A percentile compares a stretch with the other conserved stretches of the same genome.
Conservation (phyloP, 2,113 vertebrate species). For the Erythrocebus patas region DNA sequence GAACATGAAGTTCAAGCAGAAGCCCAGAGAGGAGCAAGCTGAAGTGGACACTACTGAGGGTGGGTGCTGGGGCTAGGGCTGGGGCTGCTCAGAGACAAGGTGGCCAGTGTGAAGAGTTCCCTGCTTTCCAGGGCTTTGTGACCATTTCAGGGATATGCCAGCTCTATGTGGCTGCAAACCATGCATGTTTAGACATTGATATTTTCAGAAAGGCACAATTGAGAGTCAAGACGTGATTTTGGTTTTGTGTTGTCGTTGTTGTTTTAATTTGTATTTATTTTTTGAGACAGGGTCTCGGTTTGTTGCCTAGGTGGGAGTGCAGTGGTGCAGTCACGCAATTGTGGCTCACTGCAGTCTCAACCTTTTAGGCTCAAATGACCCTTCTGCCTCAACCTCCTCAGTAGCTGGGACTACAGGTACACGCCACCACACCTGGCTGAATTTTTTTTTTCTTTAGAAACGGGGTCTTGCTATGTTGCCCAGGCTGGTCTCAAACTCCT, state of each 20-base stretch:
- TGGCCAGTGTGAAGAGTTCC: neutral
- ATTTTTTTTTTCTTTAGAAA: too few relatives aligned
- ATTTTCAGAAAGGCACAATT: neutral
- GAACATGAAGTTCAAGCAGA: constrained; percentile 79
- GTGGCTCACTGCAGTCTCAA: too few relatives aligned
- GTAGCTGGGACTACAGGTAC: too few relatives aligned
- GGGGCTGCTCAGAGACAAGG: neutral
- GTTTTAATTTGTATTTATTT: too few relatives aligned
- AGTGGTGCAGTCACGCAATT: too few relatives aligned
- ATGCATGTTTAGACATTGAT: neutral
- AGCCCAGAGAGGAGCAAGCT: constrained; percentile 79
- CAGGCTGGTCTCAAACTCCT: too few relatives aligned
- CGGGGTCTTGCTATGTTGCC: too few relatives aligned
- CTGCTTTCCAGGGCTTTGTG: neutral
- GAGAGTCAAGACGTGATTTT: neutral
- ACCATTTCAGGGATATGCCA: neutral
- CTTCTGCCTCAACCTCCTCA: too few relatives aligned
- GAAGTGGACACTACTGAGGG: constrained; percentile 69
- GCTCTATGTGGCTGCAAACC: neutral
- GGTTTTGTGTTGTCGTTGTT: neutral
- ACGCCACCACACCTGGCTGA: too few relatives aligned
- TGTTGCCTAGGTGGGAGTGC: too few relatives aligned
- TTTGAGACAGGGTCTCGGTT: too few relatives aligned
- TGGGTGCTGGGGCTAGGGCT: neutral
- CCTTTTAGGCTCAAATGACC: too few relatives aligned